phyloP scores from a whole-genome alignment of 2,888 invertebrate species.

The Prostheceraeus crozeri region DNA sequence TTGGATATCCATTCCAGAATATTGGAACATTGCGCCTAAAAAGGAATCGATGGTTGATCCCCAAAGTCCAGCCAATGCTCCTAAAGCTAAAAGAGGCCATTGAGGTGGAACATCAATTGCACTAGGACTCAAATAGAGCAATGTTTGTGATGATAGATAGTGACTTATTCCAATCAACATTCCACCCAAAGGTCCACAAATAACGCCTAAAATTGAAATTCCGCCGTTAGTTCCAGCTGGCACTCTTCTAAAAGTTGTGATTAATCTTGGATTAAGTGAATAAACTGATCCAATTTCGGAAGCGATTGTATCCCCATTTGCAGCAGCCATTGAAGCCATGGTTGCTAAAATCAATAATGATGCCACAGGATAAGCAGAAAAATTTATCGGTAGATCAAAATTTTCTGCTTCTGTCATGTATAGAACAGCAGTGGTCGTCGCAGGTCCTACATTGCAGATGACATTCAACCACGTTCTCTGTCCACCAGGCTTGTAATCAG shows the following conservation, averaged over 20 bases:
- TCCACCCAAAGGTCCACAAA: constrained; percentile 65
- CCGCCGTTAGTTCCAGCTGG: constrained; percentile 81
- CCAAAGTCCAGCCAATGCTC: constrained; percentile 67
- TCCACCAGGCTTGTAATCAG: constrained; percentile 70
- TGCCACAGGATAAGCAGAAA: constrained; percentile 64
- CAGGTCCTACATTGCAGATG: constrained; percentile 80
- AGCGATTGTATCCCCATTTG: constrained; percentile 82
- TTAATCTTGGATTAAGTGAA: constrained; percentile 64
- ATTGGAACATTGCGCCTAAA: constrained; percentile 76
- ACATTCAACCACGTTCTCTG: constrained; percentile 83
- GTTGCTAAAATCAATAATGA: constrained; percentile 76
- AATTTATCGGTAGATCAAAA: constrained; percentile 70
- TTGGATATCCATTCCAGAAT: constrained; percentile 69
- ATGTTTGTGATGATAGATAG: too few species aligned
- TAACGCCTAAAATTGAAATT: constrained; percentile 62
- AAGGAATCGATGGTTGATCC: constrained; percentile 76
- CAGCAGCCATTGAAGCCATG: constrained; percentile 69
- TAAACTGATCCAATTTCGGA: constrained; percentile 76
- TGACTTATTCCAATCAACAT: constrained; percentile 66
- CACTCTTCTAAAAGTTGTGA: constrained; percentile 68
- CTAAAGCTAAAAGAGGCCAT: constrained; percentile 70
- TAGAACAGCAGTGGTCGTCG: constrained; percentile 68
- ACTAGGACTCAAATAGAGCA: too few species aligned
- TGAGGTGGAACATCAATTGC: constrained; percentile 59
- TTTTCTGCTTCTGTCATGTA: constrained; percentile 68